phyloP scores from a whole-genome alignment of 2,797 vertebrate species.

The Notoglanidium macrostoma region DNA sequence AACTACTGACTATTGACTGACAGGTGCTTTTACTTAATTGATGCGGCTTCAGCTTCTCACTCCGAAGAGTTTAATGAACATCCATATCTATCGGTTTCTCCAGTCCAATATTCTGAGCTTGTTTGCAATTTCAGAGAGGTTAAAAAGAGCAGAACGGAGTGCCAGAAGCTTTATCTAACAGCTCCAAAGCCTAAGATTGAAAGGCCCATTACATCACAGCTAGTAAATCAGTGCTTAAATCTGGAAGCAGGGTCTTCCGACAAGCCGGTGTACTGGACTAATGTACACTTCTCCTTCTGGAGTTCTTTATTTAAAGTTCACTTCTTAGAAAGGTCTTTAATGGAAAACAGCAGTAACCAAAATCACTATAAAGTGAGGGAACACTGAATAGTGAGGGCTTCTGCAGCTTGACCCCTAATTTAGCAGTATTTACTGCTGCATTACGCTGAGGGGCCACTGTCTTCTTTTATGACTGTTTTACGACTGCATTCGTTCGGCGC shows the following conservation, averaged over 20 bases:
- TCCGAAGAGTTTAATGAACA: conserved; percentile 39
- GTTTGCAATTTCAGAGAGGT: conserved; percentile 60
- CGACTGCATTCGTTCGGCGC: background rate
- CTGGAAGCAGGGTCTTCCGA: background rate
- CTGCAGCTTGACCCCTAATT: conserved; percentile 14
- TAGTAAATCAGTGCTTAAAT: conserved; percentile 43
- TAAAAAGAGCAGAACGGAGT: conserved; percentile 55
- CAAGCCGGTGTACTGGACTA: background rate
- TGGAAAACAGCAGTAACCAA: background rate
- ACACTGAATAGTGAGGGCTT: background rate
- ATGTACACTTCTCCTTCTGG: conserved; percentile 24
- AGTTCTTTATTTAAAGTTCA: conserved; percentile 27
- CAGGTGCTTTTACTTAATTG: conserved; percentile 17
- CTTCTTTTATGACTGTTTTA: conserved; percentile 41
- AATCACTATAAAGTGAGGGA: background rate
- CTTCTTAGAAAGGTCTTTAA: background rate
- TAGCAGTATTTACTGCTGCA: conserved; percentile 17
- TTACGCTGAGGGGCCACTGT: conserved; percentile 27
- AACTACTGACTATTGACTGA: conserved; percentile 27
- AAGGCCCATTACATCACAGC: conserved; percentile 73
- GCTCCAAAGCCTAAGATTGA: conserved; percentile 70
- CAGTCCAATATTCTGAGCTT: conserved; percentile 34
- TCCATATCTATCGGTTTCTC: conserved; percentile 30
- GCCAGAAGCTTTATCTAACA: conserved; percentile 66
- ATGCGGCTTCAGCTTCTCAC: background rate